A percentile compares a stretch with the other conserved stretches of the same genome.
These are phyloP conservation scores for Thaleichthys pacificus DNA, from an alignment of 2,797 vertebrate genomes.

Conservation along the genomic window DNA sequence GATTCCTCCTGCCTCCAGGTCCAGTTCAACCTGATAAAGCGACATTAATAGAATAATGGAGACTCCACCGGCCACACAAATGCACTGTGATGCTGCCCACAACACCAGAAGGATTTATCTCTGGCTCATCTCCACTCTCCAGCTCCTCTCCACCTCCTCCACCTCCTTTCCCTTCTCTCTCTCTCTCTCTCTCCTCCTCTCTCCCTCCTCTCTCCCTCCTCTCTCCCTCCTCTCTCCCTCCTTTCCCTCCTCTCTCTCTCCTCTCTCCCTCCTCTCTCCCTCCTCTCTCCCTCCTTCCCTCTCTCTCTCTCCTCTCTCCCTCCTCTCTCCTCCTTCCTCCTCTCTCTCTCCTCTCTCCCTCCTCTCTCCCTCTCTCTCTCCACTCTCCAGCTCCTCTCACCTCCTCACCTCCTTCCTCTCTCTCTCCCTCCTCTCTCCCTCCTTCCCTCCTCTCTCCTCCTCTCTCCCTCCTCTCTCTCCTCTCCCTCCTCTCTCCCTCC, in stretches of 20 bases:
- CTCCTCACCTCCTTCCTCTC: background rate
- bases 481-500: background rate
- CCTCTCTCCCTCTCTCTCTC: background rate
- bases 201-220: too few relatives aligned
- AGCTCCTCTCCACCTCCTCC: too few relatives aligned
- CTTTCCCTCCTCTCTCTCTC: background rate
- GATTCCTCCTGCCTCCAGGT: conserved; percentile 7
- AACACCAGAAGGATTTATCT: conserved; percentile 11
- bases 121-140: background rate
- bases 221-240: background rate
- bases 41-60: conserved; percentile 14
- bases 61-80: conserved; percentile 4
- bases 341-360: background rate
- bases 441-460: too few relatives aligned
- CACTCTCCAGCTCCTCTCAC: too few relatives aligned
- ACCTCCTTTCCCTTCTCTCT: background rate
- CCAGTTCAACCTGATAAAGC: conserved; percentile 26
- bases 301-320: too few relatives aligned
- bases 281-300: background rate
- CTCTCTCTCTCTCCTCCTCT: background rate
- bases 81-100: conserved; percentile 1
- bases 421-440: background rate
- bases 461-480: background rate
- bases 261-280: background rate
- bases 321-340: too few relatives aligned